Evolutionary conservation across 1,140 invertebrate species (phyloP), one percentile per base, ranked within the genome.

Genomic region (Zelostemma sp.): DNA sequence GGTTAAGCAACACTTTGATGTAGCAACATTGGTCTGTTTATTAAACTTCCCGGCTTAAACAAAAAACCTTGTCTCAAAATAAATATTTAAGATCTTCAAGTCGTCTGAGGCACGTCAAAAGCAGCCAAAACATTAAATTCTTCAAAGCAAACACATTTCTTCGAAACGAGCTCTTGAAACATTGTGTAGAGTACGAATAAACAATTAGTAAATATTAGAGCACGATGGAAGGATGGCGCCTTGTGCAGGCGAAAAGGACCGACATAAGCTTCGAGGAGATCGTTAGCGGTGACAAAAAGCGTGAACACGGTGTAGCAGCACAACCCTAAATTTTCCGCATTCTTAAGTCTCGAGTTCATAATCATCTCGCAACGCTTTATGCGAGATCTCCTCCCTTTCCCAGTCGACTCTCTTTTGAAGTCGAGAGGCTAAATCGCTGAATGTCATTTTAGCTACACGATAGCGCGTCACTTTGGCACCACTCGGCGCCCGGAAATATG

Each of bases 331-430:
- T 77, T 76, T 77, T 76, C 72, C 72, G 64, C 63, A 53, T 77
- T 75, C 73, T 78, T 77, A 68, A 78, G 38, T 70, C 48, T 38
- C 53, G 41, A 76, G 75, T 76, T 77, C 67, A 76, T 76, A 79
- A 78, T 78, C 66, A 68, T 50, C 53, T 66, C 46, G 45, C 56
- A 64, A 77, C 74, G 76, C 65, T 74, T 67, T 73, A 64, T 69
- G 31, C 62, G 64, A 73, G n/a, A n/a, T n/a, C 28, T 58, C 64
- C 68, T 55, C 61, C 49, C 63, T 65, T 66, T 63, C 67, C 65
- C 45, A 54, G 18, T 1, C 57, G 50, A 58, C 49, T 28, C 35
- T 54, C 66, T 70, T 76, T 72, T 74, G 69, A 72, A 69, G 61
- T 56, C 55, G 50, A 57, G 41, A 38, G 41, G 57, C 48, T 57